Evolutionary conservation across 92 coral and sea anemone species (phyloP), one percentile per base, ranked within the genome.

Genomic region (Phymanthus crucifer): DNA sequence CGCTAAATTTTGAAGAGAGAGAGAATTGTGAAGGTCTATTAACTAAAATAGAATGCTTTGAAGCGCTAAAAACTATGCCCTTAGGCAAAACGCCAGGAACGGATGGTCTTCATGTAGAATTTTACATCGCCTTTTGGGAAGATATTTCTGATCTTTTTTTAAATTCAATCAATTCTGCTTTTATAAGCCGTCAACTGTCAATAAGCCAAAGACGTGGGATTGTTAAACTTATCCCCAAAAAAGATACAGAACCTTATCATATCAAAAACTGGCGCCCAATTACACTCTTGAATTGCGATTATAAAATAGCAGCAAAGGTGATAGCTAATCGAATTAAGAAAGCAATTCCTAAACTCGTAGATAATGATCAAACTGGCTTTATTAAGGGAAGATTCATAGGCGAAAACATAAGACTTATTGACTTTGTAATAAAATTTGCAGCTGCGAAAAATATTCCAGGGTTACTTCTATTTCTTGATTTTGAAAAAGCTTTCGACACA

Each of bases 51-150:
- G 76, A 71, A 71, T 18, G 26, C 8, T 71, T 71, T 4, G 21
- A 17, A 32, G 47, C 76, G 2, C 52, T 71, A 2, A 34, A 40
- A 2, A 3, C 6, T 2, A 71, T 71, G 76, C 4, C 47, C 34
- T 40, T 40, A 6, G 34, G 23, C 1, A 73, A 40, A n/a, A 7
- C 77, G 3, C 64, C 77, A 1, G 77, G 77, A 3, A 1, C 14
- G 2, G 77, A 71, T 21, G 75, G 75, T 3, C 75, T 71, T 24
- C 75, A 48, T 17, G 7, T 56, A 17, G 75, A 71, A 27, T 73
- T 73, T 57, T 73, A 73, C 26, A 40, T 7, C 8, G 9, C 3
- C 11, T 43, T 40, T 36, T 37, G 77, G 77, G 10, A 73, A 19
- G 33, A 40, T 11, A 17, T 56, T 16, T 45, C 27, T 0, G n/a